Conservation (phyloP, 2,888 invertebrate genomes). For the Cerastis rubricosa region DNA sequence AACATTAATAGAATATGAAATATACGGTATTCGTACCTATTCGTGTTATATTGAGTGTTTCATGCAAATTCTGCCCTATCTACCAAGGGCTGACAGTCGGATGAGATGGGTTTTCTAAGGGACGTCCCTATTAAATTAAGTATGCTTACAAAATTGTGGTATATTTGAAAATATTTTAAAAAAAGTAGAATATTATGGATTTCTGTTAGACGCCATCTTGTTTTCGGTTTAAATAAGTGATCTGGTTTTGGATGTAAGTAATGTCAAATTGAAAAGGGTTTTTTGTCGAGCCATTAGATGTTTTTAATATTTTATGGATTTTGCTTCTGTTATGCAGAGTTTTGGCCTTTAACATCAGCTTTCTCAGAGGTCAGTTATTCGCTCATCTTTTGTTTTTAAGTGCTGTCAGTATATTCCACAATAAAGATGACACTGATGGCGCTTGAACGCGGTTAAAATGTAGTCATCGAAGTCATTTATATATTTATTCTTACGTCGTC, state of each 20-base stretch:
- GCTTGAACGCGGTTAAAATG: neutral
- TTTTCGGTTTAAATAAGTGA: conserved; percentile 21
- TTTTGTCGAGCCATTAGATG: neutral
- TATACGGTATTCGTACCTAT: conserved; percentile 58
- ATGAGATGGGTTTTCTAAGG: conserved; percentile 65
- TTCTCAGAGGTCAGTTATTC: neutral
- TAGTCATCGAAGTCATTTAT: neutral
- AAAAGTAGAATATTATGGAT: conserved; percentile 42
- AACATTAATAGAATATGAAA: conserved; percentile 77
- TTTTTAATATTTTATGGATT: conserved; percentile 23
- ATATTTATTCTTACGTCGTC: neutral
- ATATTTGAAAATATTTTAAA: conserved; percentile 54
- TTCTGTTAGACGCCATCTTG: conserved; percentile 40
- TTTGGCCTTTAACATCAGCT: neutral
- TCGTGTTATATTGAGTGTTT: conserved; percentile 65
- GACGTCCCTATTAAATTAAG: conserved; percentile 59
- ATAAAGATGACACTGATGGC: neutral
- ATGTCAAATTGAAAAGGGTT: conserved; percentile 16
- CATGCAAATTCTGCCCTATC: conserved; percentile 74
- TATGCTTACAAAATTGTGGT: conserved; percentile 56
- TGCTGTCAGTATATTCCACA: neutral
- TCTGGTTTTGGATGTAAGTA: conserved; percentile 21
- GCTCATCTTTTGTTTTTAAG: neutral
- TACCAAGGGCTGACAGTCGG: conserved; percentile 60
- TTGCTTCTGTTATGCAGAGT: neutral